Evolutionary conservation across 2,888 invertebrate species (phyloP).

Genomic region (Odontocolon sp.): DNA sequence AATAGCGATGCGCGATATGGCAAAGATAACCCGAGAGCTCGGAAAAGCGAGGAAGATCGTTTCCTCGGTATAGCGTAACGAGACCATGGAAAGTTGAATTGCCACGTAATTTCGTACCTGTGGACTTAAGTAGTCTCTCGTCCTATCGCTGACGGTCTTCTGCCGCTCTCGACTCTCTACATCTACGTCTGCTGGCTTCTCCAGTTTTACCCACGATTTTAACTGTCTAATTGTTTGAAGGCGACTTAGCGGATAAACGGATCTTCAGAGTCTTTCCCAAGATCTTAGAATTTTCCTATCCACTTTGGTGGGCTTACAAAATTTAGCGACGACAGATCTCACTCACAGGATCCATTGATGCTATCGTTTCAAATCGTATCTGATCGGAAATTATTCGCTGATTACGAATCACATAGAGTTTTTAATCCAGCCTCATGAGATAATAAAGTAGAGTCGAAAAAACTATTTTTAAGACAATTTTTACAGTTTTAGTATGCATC

Average conservation of each 20-base stretch:
- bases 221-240: conserved; percentile 58
- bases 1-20: conserved; percentile 9
- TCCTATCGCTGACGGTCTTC: conserved; percentile 11
- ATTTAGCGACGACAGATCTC: no score
- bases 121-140: conserved; percentile 33
- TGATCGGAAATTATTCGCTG: no score
- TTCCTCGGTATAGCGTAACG: conserved; percentile 1
- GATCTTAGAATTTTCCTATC: no score
- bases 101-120: conserved; percentile 55
- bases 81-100: conserved; percentile 34
- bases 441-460: no score
- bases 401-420: no score
- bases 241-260: conserved; percentile 52
- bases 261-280: conserved; percentile 9
- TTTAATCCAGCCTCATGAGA: no score
- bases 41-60: not conserved
- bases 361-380: no score
- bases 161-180: conserved; percentile 13
- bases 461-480: no score
- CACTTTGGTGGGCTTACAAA: no score
- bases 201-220: conserved; percentile 35
- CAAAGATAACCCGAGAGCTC: not conserved
- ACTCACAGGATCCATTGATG: no score
- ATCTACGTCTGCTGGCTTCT: conserved; percentile 28
- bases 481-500: no score